phyloP scores from a whole-genome alignment of 2,113 vertebrate species.

The Thunnus thynnus region DNA sequence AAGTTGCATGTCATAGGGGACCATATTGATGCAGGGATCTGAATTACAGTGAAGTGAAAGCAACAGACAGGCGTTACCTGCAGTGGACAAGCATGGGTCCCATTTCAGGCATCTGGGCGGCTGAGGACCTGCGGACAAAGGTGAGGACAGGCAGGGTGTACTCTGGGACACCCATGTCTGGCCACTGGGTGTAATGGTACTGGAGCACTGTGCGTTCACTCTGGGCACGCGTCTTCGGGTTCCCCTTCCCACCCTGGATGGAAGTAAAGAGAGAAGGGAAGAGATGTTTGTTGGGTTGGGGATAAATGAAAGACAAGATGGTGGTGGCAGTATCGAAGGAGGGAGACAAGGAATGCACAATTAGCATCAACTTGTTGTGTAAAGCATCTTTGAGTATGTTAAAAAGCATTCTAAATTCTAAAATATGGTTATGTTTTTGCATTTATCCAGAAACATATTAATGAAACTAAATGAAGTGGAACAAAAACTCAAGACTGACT shows the following conservation, averaged over 20 bases:
- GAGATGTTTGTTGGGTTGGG: background rate
- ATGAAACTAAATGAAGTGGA: too few relatives aligned
- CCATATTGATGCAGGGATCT: too few relatives aligned
- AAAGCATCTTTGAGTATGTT: too few relatives aligned
- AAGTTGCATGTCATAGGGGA: background rate
- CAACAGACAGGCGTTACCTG: conserved; percentile 84
- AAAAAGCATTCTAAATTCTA: too few relatives aligned
- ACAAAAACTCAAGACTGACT: too few relatives aligned
- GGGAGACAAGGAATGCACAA: too few relatives aligned
- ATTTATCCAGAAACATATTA: too few relatives aligned
- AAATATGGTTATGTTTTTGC: too few relatives aligned
- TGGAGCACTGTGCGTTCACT: conserved; percentile 91
- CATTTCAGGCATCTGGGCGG: conserved; percentile 87
- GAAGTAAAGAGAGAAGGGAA: background rate
- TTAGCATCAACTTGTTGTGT: too few relatives aligned
- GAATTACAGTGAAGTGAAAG: background rate
- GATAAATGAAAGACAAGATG: background rate
- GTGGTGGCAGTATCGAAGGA: background rate
- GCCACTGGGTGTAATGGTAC: conserved; percentile 98
- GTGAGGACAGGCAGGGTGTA: conserved; percentile 94
- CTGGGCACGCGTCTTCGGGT: conserved; percentile 88
- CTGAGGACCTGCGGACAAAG: conserved; percentile 92
- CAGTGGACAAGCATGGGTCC: conserved; percentile 94
- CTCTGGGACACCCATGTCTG: conserved; percentile 96
- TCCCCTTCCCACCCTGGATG: conserved; percentile 89